Evolutionary conservation across 2,797 vertebrate species (phyloP), one percentile per base, ranked within the genome.

Genomic region (Champsocephalus esox): DNA sequence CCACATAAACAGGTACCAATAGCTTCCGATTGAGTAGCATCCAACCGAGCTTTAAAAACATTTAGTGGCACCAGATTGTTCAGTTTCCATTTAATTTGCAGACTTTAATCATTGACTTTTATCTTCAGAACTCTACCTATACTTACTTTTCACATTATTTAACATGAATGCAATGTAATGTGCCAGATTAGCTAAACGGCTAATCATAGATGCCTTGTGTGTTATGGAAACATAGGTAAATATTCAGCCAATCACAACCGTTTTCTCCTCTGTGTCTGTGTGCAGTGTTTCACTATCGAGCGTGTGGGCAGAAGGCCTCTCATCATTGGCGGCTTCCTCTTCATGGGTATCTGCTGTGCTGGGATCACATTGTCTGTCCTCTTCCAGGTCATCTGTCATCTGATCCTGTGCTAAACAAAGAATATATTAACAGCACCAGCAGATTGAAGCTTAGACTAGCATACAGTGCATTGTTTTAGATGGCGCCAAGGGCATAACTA

Each of bases 221-320:
- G 11, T 34, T 34, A 52, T 19, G 3, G 3, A 60, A 28, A 28
- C n/a, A 56, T 6, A 5, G 1, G 8, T 38, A 38, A 62, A 48
- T 24, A 49, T 1, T 50, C 6, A 38, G 34, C 34, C 34, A 38
- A 38, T 38, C 34, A 38, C 34, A 38, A 3, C 21, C 52, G 9
- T 3, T 65, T 0, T 62, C 52, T 17, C 34, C 63, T 69, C 43
- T 24, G 3, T 85, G 13, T 82, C 19, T 28, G 0, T 41, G 60
- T 72, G 9, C 84, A 98, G 97, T 97, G 97, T 77, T 95, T 98
- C 66, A 95, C 96, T 21, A 96, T 98, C 0, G 97, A 98, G 82
- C 95, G 92, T 64, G 52, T 97, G 77, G 97, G 97, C 62, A 93
- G 97, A 51, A 95, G 95, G 61, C 94, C 95, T 16, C 94, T 98